phyloP scores from a whole-genome alignment of 2,888 invertebrate species.

The Mesorhabditis belari region DNA sequence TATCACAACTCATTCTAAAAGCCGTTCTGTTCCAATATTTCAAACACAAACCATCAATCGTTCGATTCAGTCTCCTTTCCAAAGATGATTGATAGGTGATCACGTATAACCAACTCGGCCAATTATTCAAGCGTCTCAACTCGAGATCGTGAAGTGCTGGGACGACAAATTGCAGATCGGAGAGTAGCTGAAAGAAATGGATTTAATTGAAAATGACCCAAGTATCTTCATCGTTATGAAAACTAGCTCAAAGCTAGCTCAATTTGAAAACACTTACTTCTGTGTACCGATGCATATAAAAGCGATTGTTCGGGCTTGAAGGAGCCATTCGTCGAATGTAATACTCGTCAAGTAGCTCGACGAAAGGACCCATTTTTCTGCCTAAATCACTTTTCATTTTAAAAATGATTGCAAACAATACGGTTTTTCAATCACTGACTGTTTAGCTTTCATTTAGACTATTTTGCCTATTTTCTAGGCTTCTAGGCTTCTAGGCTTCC shows the following conservation, averaged over 20 bases:
- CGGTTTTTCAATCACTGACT: too few relatives aligned
- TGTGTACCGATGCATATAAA: constrained; percentile 28
- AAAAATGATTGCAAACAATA: too few relatives aligned
- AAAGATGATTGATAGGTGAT: constrained; percentile 15
- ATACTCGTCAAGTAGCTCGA: constrained; percentile 8
- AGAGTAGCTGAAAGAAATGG: constrained; percentile 18
- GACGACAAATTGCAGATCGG: constrained; percentile 33
- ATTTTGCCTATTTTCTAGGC: too few relatives aligned
- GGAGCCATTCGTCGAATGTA: constrained; percentile 8
- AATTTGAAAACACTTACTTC: too few relatives aligned
- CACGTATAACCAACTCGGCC: constrained; percentile 26
- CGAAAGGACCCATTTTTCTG: constrained; percentile 13
- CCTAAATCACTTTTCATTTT: too few relatives aligned
- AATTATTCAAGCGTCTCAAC: constrained; percentile 19
- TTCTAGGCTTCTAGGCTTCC: too few relatives aligned
- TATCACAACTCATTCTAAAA: too few relatives aligned
- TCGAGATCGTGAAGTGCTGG: constrained; percentile 34
- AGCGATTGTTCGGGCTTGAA: constrained; percentile 12
- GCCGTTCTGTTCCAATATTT: too few relatives aligned
- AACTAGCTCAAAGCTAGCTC: constrained; percentile 2
- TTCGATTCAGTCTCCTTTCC: background rate
- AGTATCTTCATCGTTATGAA: background rate
- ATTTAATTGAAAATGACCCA: constrained; percentile 1
- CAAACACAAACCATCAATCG: background rate
- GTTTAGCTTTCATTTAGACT: too few relatives aligned